Evolutionary conservation across 2,888 invertebrate species (phyloP).

Genomic region (Entomobrya multifasciata): DNA sequence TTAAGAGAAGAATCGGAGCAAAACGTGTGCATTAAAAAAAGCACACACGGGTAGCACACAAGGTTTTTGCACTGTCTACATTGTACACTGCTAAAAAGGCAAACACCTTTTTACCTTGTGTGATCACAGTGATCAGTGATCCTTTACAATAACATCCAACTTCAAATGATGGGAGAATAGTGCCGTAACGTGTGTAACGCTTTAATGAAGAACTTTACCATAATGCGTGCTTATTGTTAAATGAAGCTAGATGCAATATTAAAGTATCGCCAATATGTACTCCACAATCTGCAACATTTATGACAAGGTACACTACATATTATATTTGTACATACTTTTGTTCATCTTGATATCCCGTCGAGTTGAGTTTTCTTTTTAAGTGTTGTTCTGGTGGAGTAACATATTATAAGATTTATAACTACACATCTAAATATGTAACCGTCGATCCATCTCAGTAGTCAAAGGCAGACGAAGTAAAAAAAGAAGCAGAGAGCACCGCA

Average conservation of each 20-base stretch:
- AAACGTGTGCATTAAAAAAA: no score
- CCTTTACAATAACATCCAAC: no score
- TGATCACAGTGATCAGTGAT: no score
- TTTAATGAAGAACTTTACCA: constrained; percentile 28
- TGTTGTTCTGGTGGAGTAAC: neutral
- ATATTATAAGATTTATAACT: constrained; percentile 3
- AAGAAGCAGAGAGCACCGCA: constrained; percentile 7
- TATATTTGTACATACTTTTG: neutral
- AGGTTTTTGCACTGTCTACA: no score
- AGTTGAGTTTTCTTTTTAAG: no score
- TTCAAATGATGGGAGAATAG: neutral
- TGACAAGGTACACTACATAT: neutral
- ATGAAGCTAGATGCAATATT: constrained; percentile 28
- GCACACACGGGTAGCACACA: no score
- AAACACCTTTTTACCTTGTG: no score
- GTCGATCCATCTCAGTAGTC: constrained; percentile 31
- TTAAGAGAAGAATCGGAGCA: no score
- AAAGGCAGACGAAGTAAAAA: constrained; percentile 10
- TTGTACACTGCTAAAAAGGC: no score
- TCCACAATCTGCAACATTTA: constrained; percentile 28
- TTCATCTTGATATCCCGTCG: neutral
- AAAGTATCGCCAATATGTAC: constrained; percentile 16
- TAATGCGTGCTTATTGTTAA: constrained; percentile 39
- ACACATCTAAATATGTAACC: neutral
- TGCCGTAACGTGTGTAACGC: neutral